These are phyloP conservation scores for Porites lobata DNA, from an alignment of 92 coral and sea anemone species.

Conservation along the genomic window DNA sequence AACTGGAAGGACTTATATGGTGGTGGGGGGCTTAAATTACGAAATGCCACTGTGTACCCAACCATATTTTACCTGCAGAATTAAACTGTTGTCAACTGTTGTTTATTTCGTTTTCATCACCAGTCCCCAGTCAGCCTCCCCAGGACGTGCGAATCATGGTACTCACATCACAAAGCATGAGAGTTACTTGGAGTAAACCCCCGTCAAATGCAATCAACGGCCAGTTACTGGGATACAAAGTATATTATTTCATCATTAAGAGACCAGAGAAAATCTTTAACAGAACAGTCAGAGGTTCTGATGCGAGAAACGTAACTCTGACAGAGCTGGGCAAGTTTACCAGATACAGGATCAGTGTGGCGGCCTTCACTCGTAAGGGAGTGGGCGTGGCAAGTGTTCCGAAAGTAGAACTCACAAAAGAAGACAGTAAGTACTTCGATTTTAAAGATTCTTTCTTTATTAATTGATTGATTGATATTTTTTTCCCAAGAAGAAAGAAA, in stretches of 20 bases:
- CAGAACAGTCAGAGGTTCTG: constrained; percentile 29
- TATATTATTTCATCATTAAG: constrained; percentile 66
- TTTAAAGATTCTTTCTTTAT: not conserved
- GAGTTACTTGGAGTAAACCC: constrained; percentile 87
- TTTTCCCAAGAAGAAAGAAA: not conserved
- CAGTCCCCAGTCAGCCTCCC: constrained; percentile 97
- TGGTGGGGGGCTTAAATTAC: too few relatives aligned
- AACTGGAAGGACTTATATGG: too few relatives aligned
- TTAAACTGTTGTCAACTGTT: not conserved
- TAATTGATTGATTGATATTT: too few relatives aligned
- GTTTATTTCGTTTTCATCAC: not conserved
- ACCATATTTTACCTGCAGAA: too few relatives aligned
- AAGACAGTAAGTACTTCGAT: constrained; percentile 81
- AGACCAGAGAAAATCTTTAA: constrained; percentile 50
- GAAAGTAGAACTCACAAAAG: constrained; percentile 67
- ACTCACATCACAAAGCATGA: constrained; percentile 80
- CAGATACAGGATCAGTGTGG: constrained; percentile 76
- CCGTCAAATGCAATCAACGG: constrained; percentile 84
- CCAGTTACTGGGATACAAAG: constrained; percentile 77
- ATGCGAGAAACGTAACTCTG: constrained; percentile 69
- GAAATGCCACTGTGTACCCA: too few relatives aligned
- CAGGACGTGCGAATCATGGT: constrained; percentile 65
- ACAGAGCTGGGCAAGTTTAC: constrained; percentile 81
- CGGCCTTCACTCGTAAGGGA: constrained; percentile 90
- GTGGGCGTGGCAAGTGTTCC: constrained; percentile 77